Base-by-base conservation (phyloP, 2,888 invertebrate genomes). In the Anthophora plumipes region DNA sequence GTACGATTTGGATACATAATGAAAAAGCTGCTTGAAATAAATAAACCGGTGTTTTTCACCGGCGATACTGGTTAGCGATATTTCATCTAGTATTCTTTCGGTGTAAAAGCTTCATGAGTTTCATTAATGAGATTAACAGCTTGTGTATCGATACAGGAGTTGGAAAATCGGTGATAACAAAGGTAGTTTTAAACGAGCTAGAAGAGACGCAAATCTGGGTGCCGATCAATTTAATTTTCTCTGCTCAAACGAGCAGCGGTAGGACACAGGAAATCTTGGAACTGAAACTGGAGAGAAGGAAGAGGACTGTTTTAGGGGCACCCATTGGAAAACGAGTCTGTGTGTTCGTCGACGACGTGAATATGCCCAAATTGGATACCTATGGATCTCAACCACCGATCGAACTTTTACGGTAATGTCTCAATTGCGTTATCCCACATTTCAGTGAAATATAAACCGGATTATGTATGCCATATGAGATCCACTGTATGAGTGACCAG, bases 341-440 rank as follows among this genome's bases (percentile, higher is more conserved):
- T 4, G 95, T 98, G 73, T 98, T 98, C 90, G 96, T 98, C 31
- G 98, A 98, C 91, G 98, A 98, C 91, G 96, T 98, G 0, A 98
- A 98, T 91, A 98, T 98, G 98, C 98, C 98, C 0, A 96, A 96
- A 91, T 94, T 96, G 89, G 98, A 97, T 93, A 96, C 96, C 0
- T 98, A 98, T 89, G 98, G 98, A 11, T 97, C 98, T 12, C 98
- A 98, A 91, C 98, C 98, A 8, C 97, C 98, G 0, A 97, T 98
- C 75, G 98, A 98, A 94, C 93, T 99, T 39, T 94, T 98, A 37
- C 95, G 98, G 96, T 96, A 93, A 0, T 8, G 20, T 22, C 41
- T 68, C 20, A 5, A 31, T 63, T 20, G n/a, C 7, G 64, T 64
- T 64, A n/a, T 22, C 48, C n/a, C n/a, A n/a, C n/a, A n/a, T n/a